Conservation (phyloP, 2,797 vertebrate species). For the Sorex maritimensis region DNA sequence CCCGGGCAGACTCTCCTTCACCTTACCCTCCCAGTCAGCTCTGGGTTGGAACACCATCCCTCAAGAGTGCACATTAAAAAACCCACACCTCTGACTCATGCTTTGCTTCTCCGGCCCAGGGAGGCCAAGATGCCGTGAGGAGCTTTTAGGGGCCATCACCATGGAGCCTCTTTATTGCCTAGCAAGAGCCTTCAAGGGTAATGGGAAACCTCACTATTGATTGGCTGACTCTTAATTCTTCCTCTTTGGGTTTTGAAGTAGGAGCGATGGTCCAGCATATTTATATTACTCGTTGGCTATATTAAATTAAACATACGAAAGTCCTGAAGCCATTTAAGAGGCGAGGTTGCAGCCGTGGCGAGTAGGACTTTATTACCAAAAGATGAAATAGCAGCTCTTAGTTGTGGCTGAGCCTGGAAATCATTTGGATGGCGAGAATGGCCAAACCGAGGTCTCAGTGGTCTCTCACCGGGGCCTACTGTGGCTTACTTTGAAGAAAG, state of each 20-base stretch:
- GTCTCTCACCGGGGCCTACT: conserved; percentile 23
- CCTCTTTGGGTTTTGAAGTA: conserved; percentile 89
- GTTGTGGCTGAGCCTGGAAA: conserved; percentile 81
- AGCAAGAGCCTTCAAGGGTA: conserved; percentile 90
- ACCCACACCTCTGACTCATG: conserved; percentile 78
- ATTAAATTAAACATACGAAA: conserved; percentile 87
- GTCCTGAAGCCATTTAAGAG: conserved; percentile 88
- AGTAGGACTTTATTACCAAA: conserved; percentile 86
- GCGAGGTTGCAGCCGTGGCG: conserved; percentile 70
- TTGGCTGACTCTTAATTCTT: conserved; percentile 89
- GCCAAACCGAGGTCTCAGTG: conserved; percentile 51
- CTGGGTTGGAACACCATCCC: conserved; percentile 67
- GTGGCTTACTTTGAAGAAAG: conserved; percentile 51
- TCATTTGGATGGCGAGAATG: conserved; percentile 57
- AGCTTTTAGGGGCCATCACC: conserved; percentile 86
- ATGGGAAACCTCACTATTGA: conserved; percentile 90
- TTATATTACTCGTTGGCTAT: conserved; percentile 87
- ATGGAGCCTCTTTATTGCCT: conserved; percentile 90
- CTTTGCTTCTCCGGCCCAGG: conserved; percentile 82
- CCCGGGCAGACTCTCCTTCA: background rate
- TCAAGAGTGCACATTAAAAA: conserved; percentile 80
- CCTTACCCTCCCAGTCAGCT: conserved; percentile 47
- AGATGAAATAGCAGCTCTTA: conserved; percentile 82
- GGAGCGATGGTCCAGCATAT: conserved; percentile 88
- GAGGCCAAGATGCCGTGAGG: conserved; percentile 80